Evolutionary conservation across 2,888 invertebrate species (phyloP).

Genomic region (Malacosoma neustria): DNA sequence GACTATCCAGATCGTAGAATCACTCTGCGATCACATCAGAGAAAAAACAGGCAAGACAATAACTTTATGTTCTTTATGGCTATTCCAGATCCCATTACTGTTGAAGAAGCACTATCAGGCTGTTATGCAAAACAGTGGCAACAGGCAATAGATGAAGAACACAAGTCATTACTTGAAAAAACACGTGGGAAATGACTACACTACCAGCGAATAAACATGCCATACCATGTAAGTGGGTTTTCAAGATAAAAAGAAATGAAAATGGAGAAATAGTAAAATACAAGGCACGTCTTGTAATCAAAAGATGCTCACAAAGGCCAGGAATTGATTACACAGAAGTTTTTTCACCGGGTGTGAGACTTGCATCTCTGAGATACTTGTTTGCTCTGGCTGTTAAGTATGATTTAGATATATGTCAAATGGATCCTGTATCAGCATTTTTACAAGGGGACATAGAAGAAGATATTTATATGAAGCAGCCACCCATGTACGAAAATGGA

Average conservation of each 20-base stretch:
- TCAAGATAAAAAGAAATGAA: conserved; percentile 6
- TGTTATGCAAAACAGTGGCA: conserved; percentile 9
- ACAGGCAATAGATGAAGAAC: conserved; percentile 12
- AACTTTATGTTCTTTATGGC: conserved; percentile 3
- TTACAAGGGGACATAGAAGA: conserved; percentile 10
- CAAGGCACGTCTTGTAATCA: conserved; percentile 9
- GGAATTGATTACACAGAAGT: conserved; percentile 11
- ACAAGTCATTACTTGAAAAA: conserved; percentile 9
- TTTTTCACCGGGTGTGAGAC: conserved; percentile 9
- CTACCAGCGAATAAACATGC: conserved; percentile 5
- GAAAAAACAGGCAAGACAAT: conserved; percentile 1
- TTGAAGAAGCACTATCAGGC: conserved; percentile 11
- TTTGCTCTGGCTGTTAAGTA: conserved; percentile 6
- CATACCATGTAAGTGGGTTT: conserved; percentile 9
- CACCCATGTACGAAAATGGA: not conserved
- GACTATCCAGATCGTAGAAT: not conserved
- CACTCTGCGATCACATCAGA: not conserved
- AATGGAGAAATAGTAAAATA: conserved; percentile 1
- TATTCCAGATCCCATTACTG: conserved; percentile 9
- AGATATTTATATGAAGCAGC: conserved; percentile 8
- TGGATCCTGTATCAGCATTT: conserved; percentile 10
- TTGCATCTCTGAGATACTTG: conserved; percentile 9
- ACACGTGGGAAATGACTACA: conserved; percentile 10
- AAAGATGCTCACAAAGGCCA: conserved; percentile 11
- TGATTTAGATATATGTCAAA: conserved; percentile 8